phyloP scores from a whole-genome alignment of 2,888 invertebrate genomes.

The Aelia acuminata region DNA sequence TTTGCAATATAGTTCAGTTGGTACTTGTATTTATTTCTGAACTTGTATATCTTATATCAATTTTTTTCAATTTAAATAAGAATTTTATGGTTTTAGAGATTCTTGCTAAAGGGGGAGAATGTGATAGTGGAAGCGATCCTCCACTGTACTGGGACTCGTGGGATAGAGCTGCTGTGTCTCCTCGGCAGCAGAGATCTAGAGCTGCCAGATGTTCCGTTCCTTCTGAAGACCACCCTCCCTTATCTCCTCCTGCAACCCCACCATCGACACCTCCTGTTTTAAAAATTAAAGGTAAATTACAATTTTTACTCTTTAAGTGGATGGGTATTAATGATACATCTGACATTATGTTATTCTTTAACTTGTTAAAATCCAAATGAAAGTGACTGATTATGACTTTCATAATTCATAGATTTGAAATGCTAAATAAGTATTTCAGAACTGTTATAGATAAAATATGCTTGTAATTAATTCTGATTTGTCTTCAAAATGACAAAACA shows the following conservation, averaged over 20 bases:
- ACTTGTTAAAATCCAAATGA: too few relatives aligned
- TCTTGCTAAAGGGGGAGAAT: conserved; percentile 74
- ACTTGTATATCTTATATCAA: neutral
- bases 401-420: neutral
- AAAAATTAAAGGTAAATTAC: conserved; percentile 68
- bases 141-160: conserved; percentile 95
- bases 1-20: too few relatives aligned
- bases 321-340: neutral
- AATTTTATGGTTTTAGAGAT: conserved; percentile 72
- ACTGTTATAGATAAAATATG: neutral
- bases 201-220: conserved; percentile 74
- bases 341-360: neutral
- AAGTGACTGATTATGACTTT: neutral
- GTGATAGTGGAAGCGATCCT: conserved; percentile 73
- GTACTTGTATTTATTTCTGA: too few relatives aligned
- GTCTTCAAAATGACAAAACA: neutral
- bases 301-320: neutral
- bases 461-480: neutral
- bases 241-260: conserved; percentile 68
- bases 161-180: conserved; percentile 76
- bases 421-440: neutral
- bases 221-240: conserved; percentile 73
- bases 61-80: neutral
- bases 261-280: conserved; percentile 72
- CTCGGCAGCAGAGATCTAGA: conserved; percentile 71